Evolutionary conservation across 2,113 vertebrate species (phyloP).

Genomic region (Phaetusa simplex): DNA sequence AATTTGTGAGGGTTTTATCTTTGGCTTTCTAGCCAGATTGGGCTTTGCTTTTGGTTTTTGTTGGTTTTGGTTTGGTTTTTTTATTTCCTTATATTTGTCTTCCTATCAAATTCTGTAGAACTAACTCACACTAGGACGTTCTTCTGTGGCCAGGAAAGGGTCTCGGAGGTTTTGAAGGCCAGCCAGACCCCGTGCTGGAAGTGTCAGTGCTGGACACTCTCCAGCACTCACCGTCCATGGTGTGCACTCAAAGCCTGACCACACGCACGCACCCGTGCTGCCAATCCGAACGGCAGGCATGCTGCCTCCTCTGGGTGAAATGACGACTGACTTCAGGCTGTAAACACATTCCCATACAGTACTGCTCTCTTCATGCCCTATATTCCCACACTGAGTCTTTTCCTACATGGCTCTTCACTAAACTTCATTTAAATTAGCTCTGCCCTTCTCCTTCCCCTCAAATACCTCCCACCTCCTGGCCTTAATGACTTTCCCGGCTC

Average conservation of each 20-base stretch:
- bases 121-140: background rate
- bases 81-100: background rate
- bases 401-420: background rate
- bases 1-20: conserved; percentile 50
- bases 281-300: accelerated
- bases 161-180: background rate
- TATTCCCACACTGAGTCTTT: background rate
- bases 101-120: background rate
- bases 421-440: background rate
- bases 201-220: background rate
- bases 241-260: background rate
- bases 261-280: background rate
- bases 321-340: background rate
- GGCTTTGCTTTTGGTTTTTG: background rate
- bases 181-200: background rate
- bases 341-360: background rate
- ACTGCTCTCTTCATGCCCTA: background rate
- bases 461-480: conserved; percentile 37
- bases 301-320: background rate
- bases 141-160: background rate
- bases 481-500: background rate
- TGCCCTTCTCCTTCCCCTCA: background rate
- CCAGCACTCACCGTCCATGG: background rate
- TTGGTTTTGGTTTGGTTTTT: background rate
- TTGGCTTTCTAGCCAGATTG: background rate